Conservation (phyloP, 2,113 vertebrate species). For the Acanthisitta chloris region DNA sequence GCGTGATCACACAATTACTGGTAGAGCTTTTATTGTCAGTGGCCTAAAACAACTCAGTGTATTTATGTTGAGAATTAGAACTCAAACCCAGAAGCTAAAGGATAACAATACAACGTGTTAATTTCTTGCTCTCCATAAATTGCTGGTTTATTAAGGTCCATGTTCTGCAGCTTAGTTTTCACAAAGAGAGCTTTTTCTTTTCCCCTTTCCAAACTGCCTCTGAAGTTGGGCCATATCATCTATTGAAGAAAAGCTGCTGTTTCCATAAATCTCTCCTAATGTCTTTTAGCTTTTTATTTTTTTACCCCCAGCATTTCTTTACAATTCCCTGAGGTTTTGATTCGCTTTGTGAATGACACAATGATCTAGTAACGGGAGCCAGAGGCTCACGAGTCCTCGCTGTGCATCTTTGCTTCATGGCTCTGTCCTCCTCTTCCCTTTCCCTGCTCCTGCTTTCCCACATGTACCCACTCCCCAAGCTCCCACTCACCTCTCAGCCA, state of each 20-base stretch:
- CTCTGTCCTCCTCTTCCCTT: not conserved
- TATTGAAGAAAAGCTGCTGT: constrained; percentile 17
- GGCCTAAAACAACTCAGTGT: not conserved
- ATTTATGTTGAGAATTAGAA: constrained; percentile 34
- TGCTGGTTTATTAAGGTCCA: not conserved
- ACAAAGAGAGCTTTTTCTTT: not conserved
- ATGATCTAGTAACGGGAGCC: not conserved
- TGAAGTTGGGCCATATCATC: not conserved
- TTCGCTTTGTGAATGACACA: not conserved
- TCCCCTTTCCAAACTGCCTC: not conserved
- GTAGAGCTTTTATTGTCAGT: constrained; percentile 1
- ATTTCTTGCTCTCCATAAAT: constrained; percentile 12
- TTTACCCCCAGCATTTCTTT: not conserved
- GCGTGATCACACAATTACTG: constrained; percentile 5
- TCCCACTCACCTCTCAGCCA: not conserved
- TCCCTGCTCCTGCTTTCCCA: not conserved
- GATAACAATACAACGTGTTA: not conserved
- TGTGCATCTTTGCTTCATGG: fast-evolving
- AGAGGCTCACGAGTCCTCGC: not conserved
- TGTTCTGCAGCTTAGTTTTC: constrained; percentile 1
- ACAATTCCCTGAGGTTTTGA: not conserved
- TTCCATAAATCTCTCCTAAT: constrained; percentile 12
- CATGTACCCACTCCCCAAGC: too few species aligned
- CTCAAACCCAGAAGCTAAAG: constrained; percentile 6
- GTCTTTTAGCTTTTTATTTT: not conserved